phyloP scores from a whole-genome alignment of 2,113 vertebrate species.

The Nestor notabilis region DNA sequence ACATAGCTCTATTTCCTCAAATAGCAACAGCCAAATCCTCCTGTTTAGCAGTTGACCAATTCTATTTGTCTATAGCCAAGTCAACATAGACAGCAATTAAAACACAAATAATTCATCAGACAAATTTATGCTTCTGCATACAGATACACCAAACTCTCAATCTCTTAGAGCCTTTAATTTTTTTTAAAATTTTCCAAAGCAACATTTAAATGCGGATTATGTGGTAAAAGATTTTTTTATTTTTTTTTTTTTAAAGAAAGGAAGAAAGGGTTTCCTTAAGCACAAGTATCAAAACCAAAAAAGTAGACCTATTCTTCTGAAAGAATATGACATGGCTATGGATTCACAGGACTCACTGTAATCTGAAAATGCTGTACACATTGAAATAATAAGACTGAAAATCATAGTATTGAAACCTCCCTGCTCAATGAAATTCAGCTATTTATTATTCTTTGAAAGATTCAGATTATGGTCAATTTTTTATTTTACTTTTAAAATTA shows the following conservation, averaged over 20 bases:
- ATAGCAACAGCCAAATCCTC: background rate
- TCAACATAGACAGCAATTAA: background rate
- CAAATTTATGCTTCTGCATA: background rate
- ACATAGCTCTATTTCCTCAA: background rate
- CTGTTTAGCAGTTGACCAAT: background rate
- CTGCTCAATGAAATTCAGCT: background rate
- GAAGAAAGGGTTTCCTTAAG: background rate
- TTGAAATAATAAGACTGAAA: background rate
- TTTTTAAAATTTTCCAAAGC: background rate
- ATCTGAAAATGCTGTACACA: rapidly evolving
- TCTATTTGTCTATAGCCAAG: background rate
- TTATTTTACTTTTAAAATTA: background rate
- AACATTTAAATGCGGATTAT: background rate
- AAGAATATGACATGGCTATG: background rate
- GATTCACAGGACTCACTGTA: background rate
- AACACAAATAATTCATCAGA: background rate
- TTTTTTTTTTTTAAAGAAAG: too few relatives aligned
- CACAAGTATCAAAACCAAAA: background rate
- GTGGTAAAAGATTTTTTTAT: background rate
- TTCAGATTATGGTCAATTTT: background rate
- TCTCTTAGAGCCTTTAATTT: background rate
- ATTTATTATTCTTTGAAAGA: background rate
- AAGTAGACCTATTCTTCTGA: background rate
- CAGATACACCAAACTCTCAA: background rate
- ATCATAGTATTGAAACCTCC: background rate